Evolutionary conservation across 1,140 invertebrate species (phyloP).

Genomic region (Penaeus vannamei): DNA sequence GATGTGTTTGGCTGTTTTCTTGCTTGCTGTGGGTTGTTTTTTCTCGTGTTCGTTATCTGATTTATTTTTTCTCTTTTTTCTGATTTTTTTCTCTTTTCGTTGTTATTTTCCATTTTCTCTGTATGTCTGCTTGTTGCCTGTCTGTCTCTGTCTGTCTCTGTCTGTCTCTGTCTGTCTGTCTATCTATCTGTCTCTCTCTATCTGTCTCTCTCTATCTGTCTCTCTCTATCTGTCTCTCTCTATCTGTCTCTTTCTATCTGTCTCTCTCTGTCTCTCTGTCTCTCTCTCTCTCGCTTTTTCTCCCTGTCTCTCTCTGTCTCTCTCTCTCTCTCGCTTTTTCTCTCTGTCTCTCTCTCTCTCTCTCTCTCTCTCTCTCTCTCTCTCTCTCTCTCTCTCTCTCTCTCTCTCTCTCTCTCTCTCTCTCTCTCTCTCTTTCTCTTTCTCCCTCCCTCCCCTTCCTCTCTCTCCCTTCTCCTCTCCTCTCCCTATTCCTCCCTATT

Average conservation of each 20-base stretch:
- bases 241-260: slow-evolving; percentile 4
- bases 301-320: neutral
- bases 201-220: neutral
- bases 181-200: neutral
- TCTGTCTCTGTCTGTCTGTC: neutral
- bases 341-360: neutral
- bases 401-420: neutral
- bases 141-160: neutral
- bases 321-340: neutral
- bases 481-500: neutral
- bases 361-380: neutral
- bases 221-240: neutral
- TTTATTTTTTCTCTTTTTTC: neutral
- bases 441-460: neutral
- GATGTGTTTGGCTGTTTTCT: neutral
- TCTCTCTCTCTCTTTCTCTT: neutral
- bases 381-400: neutral
- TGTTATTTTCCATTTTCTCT: neutral
- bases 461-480: neutral
- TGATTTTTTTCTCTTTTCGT: neutral
- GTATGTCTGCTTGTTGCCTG: neutral
- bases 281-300: neutral
- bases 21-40: slow-evolving; percentile 36
- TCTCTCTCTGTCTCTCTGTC: neutral
- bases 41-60: slow-evolving; percentile 8